Evolutionary conservation across 2,888 invertebrate species (phyloP).

Genomic region (Melanophora roralis): DNA sequence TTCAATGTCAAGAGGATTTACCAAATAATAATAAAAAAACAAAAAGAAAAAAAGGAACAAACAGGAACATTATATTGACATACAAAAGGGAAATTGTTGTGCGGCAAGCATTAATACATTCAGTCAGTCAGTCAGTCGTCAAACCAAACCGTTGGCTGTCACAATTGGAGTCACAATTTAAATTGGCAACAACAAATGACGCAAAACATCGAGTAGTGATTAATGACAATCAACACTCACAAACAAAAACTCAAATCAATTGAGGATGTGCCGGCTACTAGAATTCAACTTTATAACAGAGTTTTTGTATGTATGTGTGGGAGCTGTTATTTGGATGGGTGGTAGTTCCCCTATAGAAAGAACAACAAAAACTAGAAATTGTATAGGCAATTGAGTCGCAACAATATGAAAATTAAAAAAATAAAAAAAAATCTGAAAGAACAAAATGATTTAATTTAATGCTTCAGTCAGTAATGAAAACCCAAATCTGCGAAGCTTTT

Average conservation of each 20-base stretch:
- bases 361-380: conserved; percentile 60
- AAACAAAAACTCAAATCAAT: conserved; percentile 46
- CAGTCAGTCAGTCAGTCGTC: conserved; percentile 11
- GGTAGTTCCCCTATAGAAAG: conserved; percentile 3
- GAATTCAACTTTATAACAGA: conserved; percentile 13
- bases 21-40: neutral
- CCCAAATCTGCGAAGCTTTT: conserved; percentile 14
- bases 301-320: neutral
- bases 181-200: conserved; percentile 62
- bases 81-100: conserved; percentile 41
- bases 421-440: conserved; percentile 26
- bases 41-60: neutral
- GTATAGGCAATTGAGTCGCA: conserved; percentile 63
- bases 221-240: conserved; percentile 64
- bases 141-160: neutral
- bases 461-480: conserved; percentile 35
- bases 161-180: conserved; percentile 58
- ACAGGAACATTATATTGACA: conserved; percentile 17
- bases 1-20: conserved; percentile 61
- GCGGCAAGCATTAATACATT: conserved; percentile 18
- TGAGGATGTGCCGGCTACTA: conserved; percentile 31
- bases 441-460: conserved; percentile 54
- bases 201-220: conserved; percentile 62
- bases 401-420: conserved; percentile 51
- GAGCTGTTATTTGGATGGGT: neutral